Percentiles rank a stretch among this genome's conserved stretches.
phyloP scores from a whole-genome alignment of 1,140 invertebrate genomes.

The Mamestra configurata region DNA sequence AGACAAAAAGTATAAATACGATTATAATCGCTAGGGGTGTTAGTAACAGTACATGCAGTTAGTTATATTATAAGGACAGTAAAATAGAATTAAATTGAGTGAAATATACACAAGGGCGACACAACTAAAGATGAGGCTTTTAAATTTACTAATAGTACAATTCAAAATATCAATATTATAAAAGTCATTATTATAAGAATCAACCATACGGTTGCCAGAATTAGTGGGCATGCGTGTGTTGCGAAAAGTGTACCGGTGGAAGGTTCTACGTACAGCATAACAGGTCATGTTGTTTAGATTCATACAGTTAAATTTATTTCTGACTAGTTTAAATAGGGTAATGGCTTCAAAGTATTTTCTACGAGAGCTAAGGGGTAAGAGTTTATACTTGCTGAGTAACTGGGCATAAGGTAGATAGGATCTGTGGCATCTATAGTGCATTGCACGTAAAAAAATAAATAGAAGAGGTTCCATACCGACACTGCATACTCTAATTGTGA shows the following conservation, averaged over 20 bases:
- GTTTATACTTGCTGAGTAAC: constrained; percentile 16
- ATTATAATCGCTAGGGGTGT: no score
- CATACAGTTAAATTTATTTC: constrained; percentile 7
- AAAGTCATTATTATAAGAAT: no score
- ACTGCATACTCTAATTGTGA: constrained; percentile 13
- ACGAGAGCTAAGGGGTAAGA: neutral
- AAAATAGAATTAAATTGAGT: no score
- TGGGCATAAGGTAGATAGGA: neutral
- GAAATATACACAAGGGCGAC: no score
- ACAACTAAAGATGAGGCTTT: no score
- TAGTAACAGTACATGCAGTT: no score
- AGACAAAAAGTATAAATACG: no score
- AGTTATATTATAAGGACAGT: no score
- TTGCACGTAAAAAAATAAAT: neutral
- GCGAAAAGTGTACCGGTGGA: neutral
- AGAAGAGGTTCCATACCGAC: neutral
- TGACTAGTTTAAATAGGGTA: neutral
- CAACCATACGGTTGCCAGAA: no score
- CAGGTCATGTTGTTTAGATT: constrained; percentile 8
- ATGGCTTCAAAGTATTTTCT: constrained; percentile 13
- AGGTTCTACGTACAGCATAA: constrained; percentile 4
- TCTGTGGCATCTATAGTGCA: constrained; percentile 4
- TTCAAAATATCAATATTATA: no score
- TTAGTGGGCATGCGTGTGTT: no score
- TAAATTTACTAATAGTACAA: no score